These are phyloP conservation scores for Rousettus madagascariensis DNA, from an alignment of 2,797 vertebrate species.

Conservation along the genomic window DNA sequence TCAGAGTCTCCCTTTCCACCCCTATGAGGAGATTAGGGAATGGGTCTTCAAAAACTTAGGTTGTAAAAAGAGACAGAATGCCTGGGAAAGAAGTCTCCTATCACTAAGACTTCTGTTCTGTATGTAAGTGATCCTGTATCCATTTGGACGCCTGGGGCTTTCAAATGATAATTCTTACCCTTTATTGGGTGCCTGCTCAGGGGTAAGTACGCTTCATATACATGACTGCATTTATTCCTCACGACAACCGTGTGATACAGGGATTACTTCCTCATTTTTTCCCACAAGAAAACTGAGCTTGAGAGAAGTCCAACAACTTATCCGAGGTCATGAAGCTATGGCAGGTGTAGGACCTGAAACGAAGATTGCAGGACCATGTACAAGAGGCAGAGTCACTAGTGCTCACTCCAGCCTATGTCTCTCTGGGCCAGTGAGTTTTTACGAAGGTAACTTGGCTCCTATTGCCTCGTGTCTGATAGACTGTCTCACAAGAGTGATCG, in stretches of 20 bases:
- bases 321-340: neutral
- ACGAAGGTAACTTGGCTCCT: neutral
- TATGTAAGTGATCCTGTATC: neutral
- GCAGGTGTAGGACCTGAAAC: neutral
- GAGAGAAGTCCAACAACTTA: neutral
- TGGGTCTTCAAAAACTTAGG: neutral
- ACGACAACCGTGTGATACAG: neutral
- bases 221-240: neutral
- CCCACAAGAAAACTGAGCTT: neutral
- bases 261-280: neutral
- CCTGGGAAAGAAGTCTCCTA: neutral
- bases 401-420: neutral
- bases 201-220: neutral
- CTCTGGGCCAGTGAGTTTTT: neutral
- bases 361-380: neutral
- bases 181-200: neutral
- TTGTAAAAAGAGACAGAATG: neutral
- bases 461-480: neutral
- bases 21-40: neutral
- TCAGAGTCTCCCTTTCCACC: neutral
- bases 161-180: neutral
- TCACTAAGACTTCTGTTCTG: neutral
- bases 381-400: neutral
- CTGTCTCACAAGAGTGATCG: neutral
- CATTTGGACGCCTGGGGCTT: neutral